Base-by-base conservation (phyloP, 2,797 vertebrate genomes). In the Anomalospiza imberbis region DNA sequence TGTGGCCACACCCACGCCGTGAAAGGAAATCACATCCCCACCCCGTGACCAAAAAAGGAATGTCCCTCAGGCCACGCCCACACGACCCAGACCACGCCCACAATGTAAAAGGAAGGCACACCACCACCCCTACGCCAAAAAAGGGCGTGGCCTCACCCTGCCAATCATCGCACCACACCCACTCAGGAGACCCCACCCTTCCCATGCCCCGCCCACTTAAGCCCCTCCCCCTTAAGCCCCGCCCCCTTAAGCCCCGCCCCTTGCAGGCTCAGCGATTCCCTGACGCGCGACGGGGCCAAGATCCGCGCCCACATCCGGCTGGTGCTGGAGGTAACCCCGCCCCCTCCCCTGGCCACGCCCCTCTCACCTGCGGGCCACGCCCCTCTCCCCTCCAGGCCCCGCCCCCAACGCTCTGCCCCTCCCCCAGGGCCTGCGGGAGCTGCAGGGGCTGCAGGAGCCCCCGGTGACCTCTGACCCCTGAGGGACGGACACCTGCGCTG, bases 231-330 rank as follows among this genome's bases (percentile, higher is more conserved):
- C 5, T 13, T 1, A 5, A 36, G 22, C 67, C 50, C 2, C 38
- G 4, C 68, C 50, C 38, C 7, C 5, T 13, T 1, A 31, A n/a
- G 51, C 61, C 14, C 21, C 44, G 9, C 81, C 70, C 90, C 86
- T 12, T 4, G 0, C 91, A 99, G 99, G 84, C 98, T 98, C 91
- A 98, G 98, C 11, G 96, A 99, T 76, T 97, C 96, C 83, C 98
- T 99, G 78, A 98, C 98, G 50, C 98, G 98, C 96, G 98, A 99
- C 88, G 98, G 98, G 1, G 98, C 98, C 75, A 99, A 98, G 96
- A 99, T 99, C 88, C 99, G 98, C 95, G 99, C 98, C 32, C 98
- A 99, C 96, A 99, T 99, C 92, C 98, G 98, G n/a, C 97, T 99
- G 98, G 98, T 99, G 81, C 96, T 99, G 71, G 98, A 99, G 98